Base-by-base conservation (phyloP, 64 coral and sea anemone genomes). In the Montipora efflorescens region DNA sequence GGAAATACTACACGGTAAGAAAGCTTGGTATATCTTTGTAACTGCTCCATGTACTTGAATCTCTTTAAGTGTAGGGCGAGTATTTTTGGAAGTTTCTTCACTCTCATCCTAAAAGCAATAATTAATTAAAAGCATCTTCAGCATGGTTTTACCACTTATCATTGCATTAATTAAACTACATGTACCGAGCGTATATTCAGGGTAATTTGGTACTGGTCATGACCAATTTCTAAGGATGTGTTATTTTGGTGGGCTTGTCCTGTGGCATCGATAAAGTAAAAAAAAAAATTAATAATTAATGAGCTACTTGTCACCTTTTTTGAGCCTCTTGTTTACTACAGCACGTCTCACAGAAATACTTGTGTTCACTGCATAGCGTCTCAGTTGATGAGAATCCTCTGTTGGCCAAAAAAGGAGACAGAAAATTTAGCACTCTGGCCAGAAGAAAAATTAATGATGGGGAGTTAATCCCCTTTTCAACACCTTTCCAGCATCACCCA, bases 321-420 rank as follows among this genome's bases (percentile, higher is more conserved):
- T 99, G 98, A 20, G 98, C 98, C 82, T 99, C 98, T 90, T 99
- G 98, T 69, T 99, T 99, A 47, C 94, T 96, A 67, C 95, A 96
- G 59, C 98, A 99, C 77, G 95, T 94, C 84, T 99, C 98, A 96
- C 98, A 99, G 80, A 99, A 99, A 48, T 99, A 99, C 50, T 99
- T 99, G 20, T 99, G 95, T 57, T 99, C 98, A 79, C 95, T 96
- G 82, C 98, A 96, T 20, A 99, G 89, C 46, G 98, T 99, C 87
- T 99, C 98, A 25, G 98, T 99, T 13, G 98, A 99, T 2, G 98
- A 99, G 90, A 99, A 99, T 4, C 98, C 98, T 82, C 98, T 99
- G 84, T 22, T 83, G 49, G 92, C 13, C 8, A 93, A 87, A 94
- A 11, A 80, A 50, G 0, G 28, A 36, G 28, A 36, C 1, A 36